Conservation (phyloP, 2,888 invertebrate species). For the Folsomia candida region DNA sequence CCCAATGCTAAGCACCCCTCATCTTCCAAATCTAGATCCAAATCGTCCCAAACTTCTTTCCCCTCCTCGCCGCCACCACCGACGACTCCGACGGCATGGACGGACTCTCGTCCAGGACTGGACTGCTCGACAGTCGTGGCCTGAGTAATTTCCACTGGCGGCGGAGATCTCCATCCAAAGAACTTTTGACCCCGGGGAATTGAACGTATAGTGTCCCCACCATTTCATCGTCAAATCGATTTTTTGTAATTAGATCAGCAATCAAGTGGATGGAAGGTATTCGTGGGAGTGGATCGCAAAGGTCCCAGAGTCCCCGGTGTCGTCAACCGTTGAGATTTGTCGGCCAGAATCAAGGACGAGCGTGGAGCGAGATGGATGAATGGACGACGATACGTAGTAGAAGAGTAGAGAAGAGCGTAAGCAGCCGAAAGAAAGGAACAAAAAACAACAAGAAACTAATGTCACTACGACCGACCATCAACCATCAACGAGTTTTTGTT, state of each 20-base stretch:
- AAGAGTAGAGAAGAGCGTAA: conserved; percentile 5
- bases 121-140: neutral
- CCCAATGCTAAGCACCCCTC: too few species aligned
- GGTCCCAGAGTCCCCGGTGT: neutral
- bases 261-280: neutral
- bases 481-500: neutral
- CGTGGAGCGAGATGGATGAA: neutral
- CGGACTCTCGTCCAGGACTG: too few species aligned
- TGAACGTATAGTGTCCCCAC: too few species aligned
- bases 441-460: conserved; percentile 13
- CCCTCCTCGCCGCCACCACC: neutral
- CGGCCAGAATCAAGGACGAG: too few species aligned
- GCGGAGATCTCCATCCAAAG: neutral
- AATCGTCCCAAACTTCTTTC: neutral
- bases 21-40: neutral
- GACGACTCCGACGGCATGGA: too few species aligned
- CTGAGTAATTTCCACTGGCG: neutral
- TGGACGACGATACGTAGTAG: neutral
- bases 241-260: neutral
- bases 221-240: neutral
- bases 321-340: neutral
- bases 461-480: neutral
- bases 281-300: neutral
- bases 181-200: too few species aligned
- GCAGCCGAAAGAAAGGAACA: conserved; percentile 12